A percentile compares a stretch with the other conserved stretches of the same genome.
These are phyloP conservation scores for Dromococcyx pavoninus DNA, from an alignment of 2,797 vertebrate species.

Conservation along the genomic window DNA sequence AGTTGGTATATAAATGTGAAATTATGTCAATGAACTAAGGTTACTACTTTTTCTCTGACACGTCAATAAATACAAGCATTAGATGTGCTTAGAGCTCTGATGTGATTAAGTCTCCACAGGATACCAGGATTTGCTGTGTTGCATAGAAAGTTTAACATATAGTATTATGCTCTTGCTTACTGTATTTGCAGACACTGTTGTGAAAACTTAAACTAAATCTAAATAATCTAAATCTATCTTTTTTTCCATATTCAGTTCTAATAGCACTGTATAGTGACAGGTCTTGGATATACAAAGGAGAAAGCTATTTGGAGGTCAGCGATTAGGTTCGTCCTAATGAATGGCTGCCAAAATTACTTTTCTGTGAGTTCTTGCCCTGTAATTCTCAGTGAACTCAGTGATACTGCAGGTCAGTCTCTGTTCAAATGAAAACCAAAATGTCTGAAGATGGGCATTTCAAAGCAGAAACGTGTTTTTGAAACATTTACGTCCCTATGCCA, in stretches of 20 bases:
- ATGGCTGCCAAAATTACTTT: neutral
- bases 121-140: neutral
- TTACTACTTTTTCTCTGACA: neutral
- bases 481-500: neutral
- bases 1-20: neutral
- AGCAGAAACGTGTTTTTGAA: conserved; percentile 3
- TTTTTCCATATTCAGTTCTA: neutral
- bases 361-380: neutral
- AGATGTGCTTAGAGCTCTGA: conserved; percentile 31
- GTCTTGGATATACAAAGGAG: neutral
- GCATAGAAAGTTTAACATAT: neutral
- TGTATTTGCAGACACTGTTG: neutral
- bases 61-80: neutral
- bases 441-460: neutral
- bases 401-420: neutral
- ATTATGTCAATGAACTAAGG: neutral
- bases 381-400: neutral
- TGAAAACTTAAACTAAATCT: neutral
- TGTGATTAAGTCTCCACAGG: conserved; percentile 34
- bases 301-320: neutral
- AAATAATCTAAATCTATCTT: neutral
- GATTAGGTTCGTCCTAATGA: conserved; percentile 14
- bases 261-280: neutral
- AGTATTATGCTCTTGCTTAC: neutral
- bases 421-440: neutral